These are phyloP conservation scores for Diorhabda carinulata DNA, from an alignment of 1,140 invertebrate genomes.

Conservation along the genomic window DNA sequence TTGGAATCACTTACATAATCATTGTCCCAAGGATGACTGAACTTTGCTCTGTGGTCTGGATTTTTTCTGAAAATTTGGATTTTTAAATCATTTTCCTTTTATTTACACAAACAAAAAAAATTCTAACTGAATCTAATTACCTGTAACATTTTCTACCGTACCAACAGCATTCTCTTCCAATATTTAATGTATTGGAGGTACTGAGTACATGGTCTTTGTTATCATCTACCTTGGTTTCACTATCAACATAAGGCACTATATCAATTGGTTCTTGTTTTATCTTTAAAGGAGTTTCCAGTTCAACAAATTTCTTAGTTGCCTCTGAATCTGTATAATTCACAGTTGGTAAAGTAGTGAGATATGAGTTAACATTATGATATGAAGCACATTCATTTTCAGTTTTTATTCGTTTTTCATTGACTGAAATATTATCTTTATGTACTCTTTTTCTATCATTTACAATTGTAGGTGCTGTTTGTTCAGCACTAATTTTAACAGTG, in stretches of 20 bases:
- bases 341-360: neutral
- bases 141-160: constrained; percentile 48
- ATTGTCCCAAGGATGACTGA: constrained; percentile 52
- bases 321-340: neutral
- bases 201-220: neutral
- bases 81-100: neutral
- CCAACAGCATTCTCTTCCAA: constrained; percentile 42
- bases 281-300: neutral
- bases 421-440: neutral
- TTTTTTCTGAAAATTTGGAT: constrained; percentile 45
- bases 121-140: constrained; percentile 30
- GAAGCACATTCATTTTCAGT: neutral
- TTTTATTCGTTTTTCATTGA: neutral
- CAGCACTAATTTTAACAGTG: constrained; percentile 5
- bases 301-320: no score
- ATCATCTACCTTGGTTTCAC: no score
- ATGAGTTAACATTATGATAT: neutral
- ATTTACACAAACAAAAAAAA: neutral
- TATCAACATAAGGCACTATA: neutral
- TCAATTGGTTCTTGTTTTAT: neutral
- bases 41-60: constrained; percentile 46
- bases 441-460: neutral
- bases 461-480: neutral
- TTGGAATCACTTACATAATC: constrained; percentile 49
- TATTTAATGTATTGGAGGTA: neutral